These are phyloP conservation scores for Yponomeuta sedellus DNA, from an alignment of 2,888 invertebrate genomes.

Conservation along the genomic window DNA sequence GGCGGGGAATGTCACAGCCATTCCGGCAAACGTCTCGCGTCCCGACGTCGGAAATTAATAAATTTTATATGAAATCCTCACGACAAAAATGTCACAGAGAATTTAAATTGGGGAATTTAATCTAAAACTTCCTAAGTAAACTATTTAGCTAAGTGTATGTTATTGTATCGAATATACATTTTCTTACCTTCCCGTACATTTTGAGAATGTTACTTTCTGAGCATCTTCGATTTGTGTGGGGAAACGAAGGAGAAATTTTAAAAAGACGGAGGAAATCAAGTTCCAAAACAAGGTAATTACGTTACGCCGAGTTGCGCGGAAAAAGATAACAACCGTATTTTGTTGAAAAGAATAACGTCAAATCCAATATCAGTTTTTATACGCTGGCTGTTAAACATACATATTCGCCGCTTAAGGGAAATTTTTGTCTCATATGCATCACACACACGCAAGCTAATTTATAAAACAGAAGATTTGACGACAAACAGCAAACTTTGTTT, in stretches of 20 bases:
- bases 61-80: slow-evolving; percentile 2
- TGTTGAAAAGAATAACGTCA: not conserved
- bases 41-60: not conserved
- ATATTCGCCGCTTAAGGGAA: not conserved
- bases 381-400: not conserved
- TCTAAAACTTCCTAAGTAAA: not conserved
- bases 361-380: not conserved
- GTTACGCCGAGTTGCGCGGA: not conserved
- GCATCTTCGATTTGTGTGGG: not conserved
- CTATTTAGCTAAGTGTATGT: no score
- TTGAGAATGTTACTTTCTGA: no score
- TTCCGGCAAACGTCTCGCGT: not conserved
- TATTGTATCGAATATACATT: no score
- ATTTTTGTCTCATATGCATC: not conserved
- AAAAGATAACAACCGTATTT: not conserved
- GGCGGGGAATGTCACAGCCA: not conserved
- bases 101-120: not conserved
- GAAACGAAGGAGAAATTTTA: not conserved
- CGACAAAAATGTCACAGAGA: not conserved
- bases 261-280: not conserved
- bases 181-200: no score
- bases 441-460: not conserved
- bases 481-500: no score
- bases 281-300: not conserved
- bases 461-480: not conserved